A percentile compares a stretch with the other conserved stretches of the same genome.
phyloP scores from a whole-genome alignment of 1,140 invertebrate genomes.

The Bombus ignitus region DNA sequence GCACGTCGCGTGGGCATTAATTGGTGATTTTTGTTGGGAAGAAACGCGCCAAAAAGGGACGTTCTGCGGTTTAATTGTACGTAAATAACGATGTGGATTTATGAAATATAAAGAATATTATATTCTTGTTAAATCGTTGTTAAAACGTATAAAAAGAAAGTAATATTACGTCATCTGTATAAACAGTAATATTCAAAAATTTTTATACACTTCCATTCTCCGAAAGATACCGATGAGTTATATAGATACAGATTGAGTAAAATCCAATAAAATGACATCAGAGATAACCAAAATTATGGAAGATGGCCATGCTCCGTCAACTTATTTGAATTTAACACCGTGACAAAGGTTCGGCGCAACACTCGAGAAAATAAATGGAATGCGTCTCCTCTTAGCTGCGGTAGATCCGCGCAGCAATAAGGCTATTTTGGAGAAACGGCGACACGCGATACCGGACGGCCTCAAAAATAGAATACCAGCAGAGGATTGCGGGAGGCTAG shows the following conservation, averaged over 20 bases:
- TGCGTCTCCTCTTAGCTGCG: not conserved
- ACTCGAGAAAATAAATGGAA: not conserved
- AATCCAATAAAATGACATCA: not conserved
- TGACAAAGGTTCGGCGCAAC: not conserved
- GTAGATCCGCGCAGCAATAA: not conserved
- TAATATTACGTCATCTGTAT: not conserved
- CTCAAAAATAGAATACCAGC: slow-evolving; percentile 18
- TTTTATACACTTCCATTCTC: not conserved
- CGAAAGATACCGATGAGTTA: not conserved
- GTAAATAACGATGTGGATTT: not conserved
- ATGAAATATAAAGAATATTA: not conserved
- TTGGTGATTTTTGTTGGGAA: slow-evolving; percentile 51
- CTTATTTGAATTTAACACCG: not conserved
- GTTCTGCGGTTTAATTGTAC: slow-evolving; percentile 45
- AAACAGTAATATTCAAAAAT: not conserved
- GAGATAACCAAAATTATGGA: fast-evolving
- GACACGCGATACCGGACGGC: slow-evolving; percentile 2
- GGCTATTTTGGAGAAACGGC: not conserved
- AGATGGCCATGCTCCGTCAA: not conserved
- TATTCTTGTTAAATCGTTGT: not conserved
- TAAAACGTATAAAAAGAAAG: too few relatives aligned
- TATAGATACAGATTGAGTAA: not conserved
- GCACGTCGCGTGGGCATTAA: slow-evolving; percentile 50
- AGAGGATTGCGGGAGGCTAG: slow-evolving; percentile 2
- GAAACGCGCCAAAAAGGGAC: slow-evolving; percentile 30